Conservation (phyloP, 2,797 vertebrate species). For the Ctenopoma kingsleyae region DNA sequence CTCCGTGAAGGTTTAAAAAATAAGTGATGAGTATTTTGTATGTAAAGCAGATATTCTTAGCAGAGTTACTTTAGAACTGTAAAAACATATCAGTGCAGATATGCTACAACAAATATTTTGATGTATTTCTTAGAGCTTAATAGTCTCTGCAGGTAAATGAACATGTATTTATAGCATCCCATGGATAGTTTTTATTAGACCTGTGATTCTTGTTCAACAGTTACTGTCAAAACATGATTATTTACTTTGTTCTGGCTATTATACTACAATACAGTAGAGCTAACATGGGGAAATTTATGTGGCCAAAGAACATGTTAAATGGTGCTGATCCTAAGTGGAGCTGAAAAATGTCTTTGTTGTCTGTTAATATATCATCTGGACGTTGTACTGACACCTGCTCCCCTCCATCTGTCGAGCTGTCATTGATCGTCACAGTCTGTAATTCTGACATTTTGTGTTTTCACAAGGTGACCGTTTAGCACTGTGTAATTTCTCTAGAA, state of each 20-base stretch:
- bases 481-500: background rate
- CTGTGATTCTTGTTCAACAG: background rate
- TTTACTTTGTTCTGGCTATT: constrained; percentile 6
- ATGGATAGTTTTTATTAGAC: background rate
- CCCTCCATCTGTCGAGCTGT: constrained; percentile 20
- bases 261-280: background rate
- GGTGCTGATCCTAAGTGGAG: constrained; percentile 9
- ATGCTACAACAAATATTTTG: background rate
- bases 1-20: background rate
- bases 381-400: background rate
- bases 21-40: background rate
- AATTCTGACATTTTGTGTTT: background rate
- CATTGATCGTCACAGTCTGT: constrained; percentile 8
- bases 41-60: background rate
- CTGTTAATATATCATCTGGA: constrained; percentile 21
- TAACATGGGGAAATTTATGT: constrained; percentile 9
- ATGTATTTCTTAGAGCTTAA: background rate
- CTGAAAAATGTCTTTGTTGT: constrained; percentile 19
- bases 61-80: background rate
- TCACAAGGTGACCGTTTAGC: background rate
- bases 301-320: background rate
- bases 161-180: background rate
- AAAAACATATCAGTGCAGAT: background rate
- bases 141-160: background rate
- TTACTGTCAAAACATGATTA: constrained; percentile 2